A percentile compares a stretch with the other conserved stretches of the same genome.
phyloP scores from a whole-genome alignment of 2,113 vertebrate species.

The Indicator maculatus region DNA sequence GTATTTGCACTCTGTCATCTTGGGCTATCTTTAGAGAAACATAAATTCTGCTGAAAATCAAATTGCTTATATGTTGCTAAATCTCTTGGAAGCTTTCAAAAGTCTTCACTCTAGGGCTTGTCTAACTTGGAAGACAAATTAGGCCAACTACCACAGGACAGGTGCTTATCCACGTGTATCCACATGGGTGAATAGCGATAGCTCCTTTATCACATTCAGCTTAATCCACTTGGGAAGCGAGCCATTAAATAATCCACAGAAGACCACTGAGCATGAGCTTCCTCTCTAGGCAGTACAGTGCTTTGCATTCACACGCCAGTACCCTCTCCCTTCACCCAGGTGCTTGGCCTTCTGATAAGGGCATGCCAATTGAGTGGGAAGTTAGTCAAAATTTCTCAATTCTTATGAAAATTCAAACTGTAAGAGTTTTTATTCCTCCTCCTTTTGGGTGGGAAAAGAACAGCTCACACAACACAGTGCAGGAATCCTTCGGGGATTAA shows the following conservation, averaged over 20 bases:
- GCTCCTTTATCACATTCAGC: rapidly evolving
- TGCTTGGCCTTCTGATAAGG: background rate
- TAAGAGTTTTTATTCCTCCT: conserved; percentile 3
- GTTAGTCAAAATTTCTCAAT: background rate
- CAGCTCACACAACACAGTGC: background rate
- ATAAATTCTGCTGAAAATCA: background rate
- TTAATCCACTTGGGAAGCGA: background rate
- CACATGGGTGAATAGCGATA: background rate
- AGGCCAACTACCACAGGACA: background rate
- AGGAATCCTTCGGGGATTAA: conserved; percentile 12
- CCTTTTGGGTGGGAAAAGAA: background rate
- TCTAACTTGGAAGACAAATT: background rate
- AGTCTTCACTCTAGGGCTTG: background rate
- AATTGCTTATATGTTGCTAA: background rate
- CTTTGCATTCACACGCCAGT: background rate
- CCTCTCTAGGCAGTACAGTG: background rate
- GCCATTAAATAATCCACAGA: background rate
- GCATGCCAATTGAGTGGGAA: background rate
- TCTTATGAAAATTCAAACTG: background rate
- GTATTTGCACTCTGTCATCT: background rate
- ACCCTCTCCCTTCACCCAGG: background rate
- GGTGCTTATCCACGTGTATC: background rate
- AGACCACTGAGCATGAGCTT: background rate
- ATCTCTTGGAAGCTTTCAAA: background rate
- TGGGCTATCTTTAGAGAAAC: background rate